A percentile compares a stretch with the other conserved stretches of the same genome.
Evolutionary conservation across 1,140 invertebrate species (phyloP).

Genomic region (Cydia fagiglandana): DNA sequence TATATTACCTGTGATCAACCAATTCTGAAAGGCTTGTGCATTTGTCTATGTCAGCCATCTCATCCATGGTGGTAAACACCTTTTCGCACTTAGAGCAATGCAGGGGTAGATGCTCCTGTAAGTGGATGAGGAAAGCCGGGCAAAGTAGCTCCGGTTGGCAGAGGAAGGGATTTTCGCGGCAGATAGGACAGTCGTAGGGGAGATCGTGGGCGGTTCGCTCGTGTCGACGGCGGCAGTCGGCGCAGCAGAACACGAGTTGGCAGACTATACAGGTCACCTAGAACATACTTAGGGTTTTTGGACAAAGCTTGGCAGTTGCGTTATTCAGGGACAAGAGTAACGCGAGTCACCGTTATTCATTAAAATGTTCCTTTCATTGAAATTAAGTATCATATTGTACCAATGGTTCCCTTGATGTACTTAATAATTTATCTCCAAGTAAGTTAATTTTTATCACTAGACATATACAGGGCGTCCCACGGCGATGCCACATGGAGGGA

Average conservation of each 20-base stretch:
- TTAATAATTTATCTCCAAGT: too few relatives aligned
- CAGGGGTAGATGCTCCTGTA: slow-evolving; percentile 66
- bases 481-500: too few relatives aligned
- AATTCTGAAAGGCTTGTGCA: slow-evolving; percentile 67
- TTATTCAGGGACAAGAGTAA: not conserved
- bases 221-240: slow-evolving; percentile 68
- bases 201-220: slow-evolving; percentile 63
- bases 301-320: not conserved
- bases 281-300: not conserved
- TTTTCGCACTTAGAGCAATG: slow-evolving; percentile 70
- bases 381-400: too few relatives aligned
- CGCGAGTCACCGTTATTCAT: too few relatives aligned
- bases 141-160: slow-evolving; percentile 56
- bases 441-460: too few relatives aligned
- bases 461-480: too few relatives aligned
- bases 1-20: slow-evolving; percentile 39
- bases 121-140: slow-evolving; percentile 62
- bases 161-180: slow-evolving; percentile 59
- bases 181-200: slow-evolving; percentile 69
- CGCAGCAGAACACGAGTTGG: slow-evolving; percentile 71
- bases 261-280: slow-evolving; percentile 63
- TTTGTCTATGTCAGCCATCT: slow-evolving; percentile 61
- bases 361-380: too few relatives aligned
- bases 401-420: too few relatives aligned
- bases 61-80: slow-evolving; percentile 65